These are phyloP conservation scores for Fistularia commersonii DNA, from an alignment of 2,797 vertebrate species.

Conservation along the genomic window DNA sequence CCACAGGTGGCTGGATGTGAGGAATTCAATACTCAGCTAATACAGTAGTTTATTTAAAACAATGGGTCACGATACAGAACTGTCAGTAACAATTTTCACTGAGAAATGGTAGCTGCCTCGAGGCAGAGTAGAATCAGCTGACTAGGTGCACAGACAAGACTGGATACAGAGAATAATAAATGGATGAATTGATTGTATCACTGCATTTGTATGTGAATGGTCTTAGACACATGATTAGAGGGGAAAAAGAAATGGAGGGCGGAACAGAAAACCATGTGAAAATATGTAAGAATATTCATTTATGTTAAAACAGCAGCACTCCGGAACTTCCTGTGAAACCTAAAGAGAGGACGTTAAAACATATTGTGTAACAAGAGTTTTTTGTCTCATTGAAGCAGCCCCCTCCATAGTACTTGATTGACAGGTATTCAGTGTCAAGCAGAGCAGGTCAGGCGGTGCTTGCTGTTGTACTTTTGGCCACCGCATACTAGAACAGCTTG, in stretches of 20 bases:
- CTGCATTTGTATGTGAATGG: not conserved
- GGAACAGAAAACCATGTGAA: constrained; percentile 16
- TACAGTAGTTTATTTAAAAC: constrained; percentile 34
- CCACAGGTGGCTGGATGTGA: constrained; percentile 9
- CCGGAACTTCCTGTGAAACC: constrained; percentile 61
- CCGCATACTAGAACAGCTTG: constrained; percentile 28
- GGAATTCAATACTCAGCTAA: constrained; percentile 57
- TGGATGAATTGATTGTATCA: not conserved
- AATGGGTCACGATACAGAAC: constrained; percentile 41
- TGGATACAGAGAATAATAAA: constrained; percentile 8
- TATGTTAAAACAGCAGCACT: constrained; percentile 26
- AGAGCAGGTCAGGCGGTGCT: constrained; percentile 27
- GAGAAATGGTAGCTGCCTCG: constrained; percentile 39
- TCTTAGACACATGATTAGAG: constrained; percentile 11
- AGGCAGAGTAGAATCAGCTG: constrained; percentile 10
- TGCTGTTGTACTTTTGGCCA: constrained; percentile 40
- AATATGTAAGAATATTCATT: constrained; percentile 12
- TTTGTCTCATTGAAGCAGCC: constrained; percentile 20
- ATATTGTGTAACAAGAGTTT: constrained; percentile 49
- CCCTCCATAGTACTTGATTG: constrained; percentile 41
- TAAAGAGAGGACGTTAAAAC: constrained; percentile 56
- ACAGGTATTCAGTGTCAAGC: constrained; percentile 32
- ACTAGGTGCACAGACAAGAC: constrained; percentile 8
- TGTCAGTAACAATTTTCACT: constrained; percentile 31
- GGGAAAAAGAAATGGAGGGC: constrained; percentile 9